A percentile compares a stretch with the other conserved stretches of the same genome.
Conservation (phyloP, 2,113 vertebrate genomes). For the Dipodomys ordii region DNA sequence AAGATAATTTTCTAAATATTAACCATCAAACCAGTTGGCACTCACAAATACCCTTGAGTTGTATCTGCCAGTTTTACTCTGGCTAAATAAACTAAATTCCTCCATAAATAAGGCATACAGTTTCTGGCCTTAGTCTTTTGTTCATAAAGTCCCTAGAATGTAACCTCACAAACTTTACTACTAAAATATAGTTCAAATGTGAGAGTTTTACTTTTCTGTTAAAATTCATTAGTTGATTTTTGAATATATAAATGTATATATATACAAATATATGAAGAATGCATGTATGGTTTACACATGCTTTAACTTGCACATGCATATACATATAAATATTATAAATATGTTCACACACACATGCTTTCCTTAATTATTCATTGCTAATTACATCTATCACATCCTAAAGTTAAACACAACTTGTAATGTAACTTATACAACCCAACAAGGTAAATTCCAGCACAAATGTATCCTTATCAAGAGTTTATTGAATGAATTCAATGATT, state of each 20-base stretch:
- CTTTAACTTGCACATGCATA: no score
- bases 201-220: neutral
- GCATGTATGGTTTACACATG: no score
- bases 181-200: neutral
- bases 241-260: neutral
- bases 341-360: no score
- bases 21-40: neutral
- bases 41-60: neutral
- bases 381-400: neutral
- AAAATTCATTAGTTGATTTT: slow-evolving; percentile 17
- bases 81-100: neutral
- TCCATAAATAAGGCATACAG: neutral
- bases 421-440: neutral
- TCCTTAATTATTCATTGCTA: neutral
- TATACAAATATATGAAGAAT: no score
- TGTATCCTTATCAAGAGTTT: neutral
- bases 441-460: slow-evolving; percentile 14
- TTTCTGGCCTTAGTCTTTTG: neutral
- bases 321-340: no score
- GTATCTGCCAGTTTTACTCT: neutral
- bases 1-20: slow-evolving; percentile 20
- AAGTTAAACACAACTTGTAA: neutral
- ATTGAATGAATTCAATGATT: slow-evolving; percentile 45
- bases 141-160: neutral
- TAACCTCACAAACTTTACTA: neutral